Evolutionary conservation across 92 coral and sea anemone species (phyloP).

Genomic region (Montipora capitata): DNA sequence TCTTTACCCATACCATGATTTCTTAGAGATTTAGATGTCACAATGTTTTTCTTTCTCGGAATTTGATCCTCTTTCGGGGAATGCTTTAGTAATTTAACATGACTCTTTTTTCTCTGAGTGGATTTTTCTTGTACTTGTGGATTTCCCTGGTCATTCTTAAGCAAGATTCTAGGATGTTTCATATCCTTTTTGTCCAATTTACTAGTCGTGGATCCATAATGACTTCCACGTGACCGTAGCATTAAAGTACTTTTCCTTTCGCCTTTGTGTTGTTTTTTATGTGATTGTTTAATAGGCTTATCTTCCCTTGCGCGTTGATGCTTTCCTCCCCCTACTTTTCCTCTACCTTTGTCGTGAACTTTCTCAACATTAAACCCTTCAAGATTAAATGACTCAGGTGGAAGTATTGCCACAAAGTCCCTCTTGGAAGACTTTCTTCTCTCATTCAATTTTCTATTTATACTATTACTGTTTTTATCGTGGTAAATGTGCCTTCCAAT

Average conservation of each 20-base stretch:
- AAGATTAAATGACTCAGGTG: constrained; percentile 17
- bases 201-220: neutral
- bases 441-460: neutral
- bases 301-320: neutral
- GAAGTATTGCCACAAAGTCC: constrained; percentile 35
- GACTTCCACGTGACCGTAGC: neutral
- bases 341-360: constrained; percentile 3
- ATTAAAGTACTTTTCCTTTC: neutral
- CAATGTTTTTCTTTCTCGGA: neutral
- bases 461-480: neutral
- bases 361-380: constrained; percentile 34
- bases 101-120: neutral
- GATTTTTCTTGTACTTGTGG: neutral
- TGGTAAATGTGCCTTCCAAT: neutral
- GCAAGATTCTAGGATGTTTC: no score
- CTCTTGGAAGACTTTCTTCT: constrained; percentile 13
- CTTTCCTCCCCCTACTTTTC: no score
- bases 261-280: neutral
- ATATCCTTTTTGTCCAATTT: neutral
- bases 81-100: neutral
- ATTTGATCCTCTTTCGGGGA: neutral
- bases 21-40: neutral
- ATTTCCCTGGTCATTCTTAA: no score
- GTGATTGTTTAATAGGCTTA: neutral
- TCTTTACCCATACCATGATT: neutral